Evolutionary conservation across 2,113 vertebrate genomes (phyloP), one percentile per base, ranked within the genome.

Genomic region (Potamarius usumacintae): DNA sequence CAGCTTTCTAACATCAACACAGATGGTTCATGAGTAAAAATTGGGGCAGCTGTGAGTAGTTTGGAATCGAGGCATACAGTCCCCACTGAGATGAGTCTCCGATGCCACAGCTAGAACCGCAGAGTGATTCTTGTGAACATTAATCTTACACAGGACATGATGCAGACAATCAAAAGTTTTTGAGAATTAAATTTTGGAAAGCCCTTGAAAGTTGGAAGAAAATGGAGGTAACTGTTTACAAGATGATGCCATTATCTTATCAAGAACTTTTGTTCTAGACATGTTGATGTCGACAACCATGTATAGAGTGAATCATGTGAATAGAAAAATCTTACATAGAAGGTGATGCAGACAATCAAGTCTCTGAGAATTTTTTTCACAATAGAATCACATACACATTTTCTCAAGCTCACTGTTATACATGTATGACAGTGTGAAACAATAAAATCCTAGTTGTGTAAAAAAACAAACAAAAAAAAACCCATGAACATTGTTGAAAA

Each of bases 1-100:
- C 17, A 71, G 27, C 30, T 77, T 63, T 78, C n/a, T 78, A 65
- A 63, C 74, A 78, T 58, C 34, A 63, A 4, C n/a, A 60, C 57
- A 85, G 67, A 55, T 82, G 55, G 86, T 84, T 84, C 18, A 48
- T 86, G 71, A 50, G 77, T 74, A 62, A 77, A 87, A 86, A 87
- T 85, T 82, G 87, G 87, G 82, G 82, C 88, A 77, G 42, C 67
- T 82, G 27, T 79, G 69, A 81, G 80, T 81, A 87, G 84, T 89
- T 90, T 88, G 72, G 82, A 90, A 89, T 76, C 87, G 89, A 87
- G 85, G 76, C 89, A 89, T 67, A 82, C 62, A 69, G 78, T 88
- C 85, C 77, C 67, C 27, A 25, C 50, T 84, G 83, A 80, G 57
- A 84, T 17, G n/a, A 82, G 6, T 18, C 58, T 85, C 62, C 60